A percentile compares a stretch with the other conserved stretches of the same genome.
These are phyloP conservation scores for Pangasianodon gigas DNA, from an alignment of 2,113 vertebrate genomes.

Conservation along the genomic window DNA sequence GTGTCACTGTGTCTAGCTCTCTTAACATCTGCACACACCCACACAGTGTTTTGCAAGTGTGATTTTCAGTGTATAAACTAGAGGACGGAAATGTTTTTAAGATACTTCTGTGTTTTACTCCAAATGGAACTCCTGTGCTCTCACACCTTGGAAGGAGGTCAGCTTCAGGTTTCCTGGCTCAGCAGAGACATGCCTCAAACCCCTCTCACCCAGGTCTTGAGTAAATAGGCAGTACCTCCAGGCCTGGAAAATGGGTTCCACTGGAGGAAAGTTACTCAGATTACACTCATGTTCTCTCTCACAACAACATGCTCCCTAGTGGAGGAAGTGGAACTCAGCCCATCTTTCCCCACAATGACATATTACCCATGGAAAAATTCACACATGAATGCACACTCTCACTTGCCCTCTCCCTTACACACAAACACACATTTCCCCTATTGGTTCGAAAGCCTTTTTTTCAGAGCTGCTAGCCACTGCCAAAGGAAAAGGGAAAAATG, in stretches of 20 bases:
- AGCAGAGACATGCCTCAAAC: conserved; percentile 16
- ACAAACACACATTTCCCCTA: conserved; percentile 30
- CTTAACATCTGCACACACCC: background rate
- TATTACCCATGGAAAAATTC: conserved; percentile 50
- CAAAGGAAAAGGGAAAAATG: conserved; percentile 46
- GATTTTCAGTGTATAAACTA: background rate
- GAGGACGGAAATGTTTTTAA: background rate
- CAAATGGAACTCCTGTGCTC: background rate
- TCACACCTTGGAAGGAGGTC: background rate
- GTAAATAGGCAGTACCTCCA: conserved; percentile 40
- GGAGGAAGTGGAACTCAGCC: conserved; percentile 15
- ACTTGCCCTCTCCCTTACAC: background rate
- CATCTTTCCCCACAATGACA: conserved; percentile 30
- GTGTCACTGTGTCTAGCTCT: background rate
- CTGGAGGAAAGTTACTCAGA: conserved; percentile 40
- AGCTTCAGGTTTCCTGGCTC: conserved; percentile 16
- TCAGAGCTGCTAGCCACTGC: conserved; percentile 27
- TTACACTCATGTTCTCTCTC: conserved; percentile 24
- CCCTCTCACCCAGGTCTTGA: background rate
- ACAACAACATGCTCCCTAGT: conserved; percentile 35
- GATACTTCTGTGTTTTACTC: background rate
- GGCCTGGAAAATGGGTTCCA: conserved; percentile 38
- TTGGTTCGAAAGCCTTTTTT: conserved; percentile 20
- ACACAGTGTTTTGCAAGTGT: background rate
- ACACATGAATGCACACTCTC: conserved; percentile 16